Evolutionary conservation across 1,140 invertebrate species (phyloP).

Genomic region (Pollicipes pollicipes): DNA sequence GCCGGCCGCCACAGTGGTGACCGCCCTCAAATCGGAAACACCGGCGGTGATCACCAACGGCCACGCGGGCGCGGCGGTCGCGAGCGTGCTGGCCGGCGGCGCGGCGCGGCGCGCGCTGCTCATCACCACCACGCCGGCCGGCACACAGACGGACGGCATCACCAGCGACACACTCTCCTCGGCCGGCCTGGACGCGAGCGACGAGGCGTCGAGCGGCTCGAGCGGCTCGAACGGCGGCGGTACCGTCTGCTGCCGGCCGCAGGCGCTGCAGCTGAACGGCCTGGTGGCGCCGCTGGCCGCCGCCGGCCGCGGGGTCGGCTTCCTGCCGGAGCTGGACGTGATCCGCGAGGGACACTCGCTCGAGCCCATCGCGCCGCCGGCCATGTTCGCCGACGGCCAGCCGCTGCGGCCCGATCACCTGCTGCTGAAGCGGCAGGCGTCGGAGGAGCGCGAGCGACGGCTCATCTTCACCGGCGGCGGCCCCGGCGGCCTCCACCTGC

Average conservation of each 20-base stretch:
- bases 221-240: background rate
- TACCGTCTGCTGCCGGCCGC: background rate
- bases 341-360: slow-evolving; percentile 12
- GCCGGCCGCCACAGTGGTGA: background rate
- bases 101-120: background rate
- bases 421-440: slow-evolving; percentile 4
- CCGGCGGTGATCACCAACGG: background rate
- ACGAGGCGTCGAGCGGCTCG: background rate
- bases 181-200: background rate
- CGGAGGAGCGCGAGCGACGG: slow-evolving; percentile 19
- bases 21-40: background rate
- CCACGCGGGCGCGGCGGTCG: background rate
- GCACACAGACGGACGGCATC: background rate
- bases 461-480: slow-evolving; percentile 23
- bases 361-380: slow-evolving; percentile 16
- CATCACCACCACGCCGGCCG: background rate
- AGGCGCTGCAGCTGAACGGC: background rate
- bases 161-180: background rate
- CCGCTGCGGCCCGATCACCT: slow-evolving; percentile 9
- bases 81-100: too few relatives aligned
- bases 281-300: background rate
- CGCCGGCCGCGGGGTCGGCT: background rate
- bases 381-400: slow-evolving; percentile 15
- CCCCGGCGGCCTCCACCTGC: slow-evolving; percentile 21
- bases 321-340: background rate